Base-by-base conservation (phyloP, 2,797 vertebrate genomes). In the Percopsis omiscomaycus region DNA sequence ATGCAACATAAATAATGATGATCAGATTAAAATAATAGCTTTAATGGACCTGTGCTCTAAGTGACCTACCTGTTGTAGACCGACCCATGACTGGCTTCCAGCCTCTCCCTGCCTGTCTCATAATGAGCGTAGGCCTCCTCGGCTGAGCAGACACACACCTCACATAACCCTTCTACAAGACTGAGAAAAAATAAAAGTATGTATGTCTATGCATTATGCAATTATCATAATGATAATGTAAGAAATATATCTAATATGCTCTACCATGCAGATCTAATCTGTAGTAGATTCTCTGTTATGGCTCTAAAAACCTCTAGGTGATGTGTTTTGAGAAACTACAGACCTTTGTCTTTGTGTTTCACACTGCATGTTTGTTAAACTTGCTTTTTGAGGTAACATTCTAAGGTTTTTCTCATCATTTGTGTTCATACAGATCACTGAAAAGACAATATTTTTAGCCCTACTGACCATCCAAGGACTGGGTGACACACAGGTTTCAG, bases 381-480 rank as follows among this genome's bases (percentile, higher is more conserved):
- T 37, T 37, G 6, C 6, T 8, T 37, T 37, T 37, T 8, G 0
- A 37, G 1, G 32, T 37, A 5, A 37, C 32, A 37, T 37, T 37
- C 5, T 37, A 8, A 37, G 32, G 32, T 37, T 37, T 37, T 37
- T 5, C 8, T 37, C 32, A 37, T 37, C 1, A 37, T 37, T 37
- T 37, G 8, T 37, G 28, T 54, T 3, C 44, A 51, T 51, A 9
- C 13, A 11, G 55, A 42, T 57, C 3, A 22, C 8, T 44, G 10
- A 42, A 6, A 27, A 58, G 28, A 60, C 37, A 15, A 37, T 37
- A 37, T 15, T 32, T 44, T 62, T 5, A 44, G 42, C 2, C 59
- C 29, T 11, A 71, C 91, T 82, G 73, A 95, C 95, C 86, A 81
- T 77, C 94, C 95, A 50, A 96, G 88, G 29, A 89, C 86, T 0